These are phyloP conservation scores for Paragorgia papillata DNA, from an alignment of 92 coral and sea anemone species.

Conservation along the genomic window DNA sequence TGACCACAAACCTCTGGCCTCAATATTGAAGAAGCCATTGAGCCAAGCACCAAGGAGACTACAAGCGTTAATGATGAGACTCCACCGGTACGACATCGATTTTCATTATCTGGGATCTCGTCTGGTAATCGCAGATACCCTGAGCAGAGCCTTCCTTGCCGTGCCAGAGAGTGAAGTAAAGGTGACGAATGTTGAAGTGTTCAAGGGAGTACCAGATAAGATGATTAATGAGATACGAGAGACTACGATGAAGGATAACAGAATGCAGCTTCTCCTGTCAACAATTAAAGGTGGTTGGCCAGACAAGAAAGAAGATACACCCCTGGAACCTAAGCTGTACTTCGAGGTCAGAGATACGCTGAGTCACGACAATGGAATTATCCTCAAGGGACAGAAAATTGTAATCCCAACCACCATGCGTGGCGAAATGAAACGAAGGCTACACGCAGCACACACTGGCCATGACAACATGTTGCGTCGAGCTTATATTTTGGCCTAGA, in stretches of 20 bases:
- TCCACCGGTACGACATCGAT: slow-evolving; percentile 45
- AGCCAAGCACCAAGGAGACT: slow-evolving; percentile 60
- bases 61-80: slow-evolving; percentile 24
- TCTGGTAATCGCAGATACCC: slow-evolving; percentile 50
- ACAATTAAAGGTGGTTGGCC: slow-evolving; percentile 30
- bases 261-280: background rate
- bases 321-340: background rate
- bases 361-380: background rate
- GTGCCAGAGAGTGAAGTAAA: no score
- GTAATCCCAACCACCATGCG: no score
- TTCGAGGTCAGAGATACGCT: background rate
- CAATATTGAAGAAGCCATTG: slow-evolving; percentile 57
- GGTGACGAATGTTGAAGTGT: slow-evolving; percentile 14
- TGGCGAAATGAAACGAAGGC: no score
- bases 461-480: no score
- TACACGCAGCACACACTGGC: no score
- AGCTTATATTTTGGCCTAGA: no score
- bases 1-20: slow-evolving; percentile 46
- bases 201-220: slow-evolving; percentile 5
- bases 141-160: no score
- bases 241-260: slow-evolving; percentile 16
- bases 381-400: background rate
- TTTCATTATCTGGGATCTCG: slow-evolving; percentile 25
- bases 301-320: background rate
- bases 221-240: slow-evolving; percentile 29